Base-by-base conservation (phyloP, 2,888 invertebrate genomes). In the Junonia oenone region DNA sequence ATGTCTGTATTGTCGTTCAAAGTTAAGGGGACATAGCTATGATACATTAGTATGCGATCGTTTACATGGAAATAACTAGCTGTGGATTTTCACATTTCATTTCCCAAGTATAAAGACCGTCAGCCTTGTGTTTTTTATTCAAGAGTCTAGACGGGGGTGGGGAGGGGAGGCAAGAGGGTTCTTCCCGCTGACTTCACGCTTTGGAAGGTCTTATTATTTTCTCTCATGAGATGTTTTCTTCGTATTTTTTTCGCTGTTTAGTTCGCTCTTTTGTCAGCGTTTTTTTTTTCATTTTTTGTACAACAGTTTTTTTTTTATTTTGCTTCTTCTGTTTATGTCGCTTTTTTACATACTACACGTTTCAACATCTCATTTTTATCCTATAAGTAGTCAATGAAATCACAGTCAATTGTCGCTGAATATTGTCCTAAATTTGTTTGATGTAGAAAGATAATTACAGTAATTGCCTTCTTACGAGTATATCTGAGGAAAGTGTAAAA, bases 71-170 rank as follows among this genome's bases (percentile, higher is more conserved):
- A 49, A 31, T 45, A 51, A 52, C 52, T 50, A 56, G 45, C 45
- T 31, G 55, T 45, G 35, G 26, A 45, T 35, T 56, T 52, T 49
- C 29, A 52, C 49, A 46, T 56, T 53, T 60, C 51, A 53, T 58
- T 52, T 62, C 57, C 33, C 51, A 22, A 49, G 51, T 53, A 57
- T 60, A 58, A 57, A 57, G 51, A 55, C 33, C 52, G 43, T 45
- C 46, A 52, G 55, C 64, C 75, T 73, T 72, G 66, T 69, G 70
- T 73, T 67, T 66, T 68, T 67, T 66, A 66, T 66, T 66, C 66
- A 57, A 54, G 62, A 68, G 79, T 79, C 78, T 78, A 81, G 78
- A 83, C 83, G 66, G 59, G 57, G 64, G 57, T 45, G 55, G 63
- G 51, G 52, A 29, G 55, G 55, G 58, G 48, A 9, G 13, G 14